Base-by-base conservation (phyloP, 1,140 invertebrate species). In the Pinna nobilis region DNA sequence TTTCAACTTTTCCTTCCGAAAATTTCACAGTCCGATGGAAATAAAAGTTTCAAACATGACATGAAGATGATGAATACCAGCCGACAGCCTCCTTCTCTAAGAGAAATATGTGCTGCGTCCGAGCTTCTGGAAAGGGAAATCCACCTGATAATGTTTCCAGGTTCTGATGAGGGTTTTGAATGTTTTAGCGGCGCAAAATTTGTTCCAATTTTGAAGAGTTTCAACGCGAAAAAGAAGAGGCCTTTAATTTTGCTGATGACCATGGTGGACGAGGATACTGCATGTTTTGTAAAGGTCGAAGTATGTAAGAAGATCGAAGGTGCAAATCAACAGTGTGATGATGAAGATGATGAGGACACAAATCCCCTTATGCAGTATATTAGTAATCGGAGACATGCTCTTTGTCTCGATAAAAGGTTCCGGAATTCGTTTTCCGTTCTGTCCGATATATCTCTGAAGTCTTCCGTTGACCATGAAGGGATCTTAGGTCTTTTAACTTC, bases 401-500 rank as follows among this genome's bases (percentile, higher is more conserved):
- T 4, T n/a, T 59, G 55, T 18, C 30, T 59, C 23, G 55, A 59
- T 33, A 59, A 59, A 32, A 32, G 55, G 28, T 59, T 59, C 55
- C 28, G 30, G 20, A 59, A 59, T 11, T 53, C 50, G 15, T 53
- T 53, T 53, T 30, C 25, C 4, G 50, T 28, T 28, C 20, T 53
- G 6, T 13, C 20, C 6, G 2, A n/a, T 3, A 33, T 33, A 7
- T 25, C 23, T 15, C 20, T 20, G 37, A 33, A 3, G 9, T 59
- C 55, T 9, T n/a, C n/a, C 33, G 28, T 25, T 35, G 55, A 59
- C n/a, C 18, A 13, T n/a, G 25, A 30, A 13, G 37, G 37, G n/a
- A 59, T 59, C 20, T 59, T 59, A 23, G 30, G 20, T 35, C 20
- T 59, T 3, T 35, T 59, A 7, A 35, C 20, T 33, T 33, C 33